A percentile compares a stretch with the other conserved stretches of the same genome.
Conservation (phyloP, 1,140 invertebrate genomes). For the Drosophila parabipectinata region DNA sequence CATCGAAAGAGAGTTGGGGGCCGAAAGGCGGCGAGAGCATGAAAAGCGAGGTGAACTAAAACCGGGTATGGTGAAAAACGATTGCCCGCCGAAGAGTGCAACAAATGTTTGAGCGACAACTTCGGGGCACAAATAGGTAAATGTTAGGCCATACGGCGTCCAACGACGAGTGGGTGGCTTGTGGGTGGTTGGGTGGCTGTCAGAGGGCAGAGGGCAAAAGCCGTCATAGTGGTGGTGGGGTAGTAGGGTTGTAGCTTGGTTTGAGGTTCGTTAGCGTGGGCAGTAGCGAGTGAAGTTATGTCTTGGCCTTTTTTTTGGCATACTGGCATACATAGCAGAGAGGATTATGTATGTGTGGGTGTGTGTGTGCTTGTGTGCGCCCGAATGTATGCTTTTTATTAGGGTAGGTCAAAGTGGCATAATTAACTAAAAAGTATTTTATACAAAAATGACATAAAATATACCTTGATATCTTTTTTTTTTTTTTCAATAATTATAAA, state of each 20-base stretch:
- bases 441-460: neutral
- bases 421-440: neutral
- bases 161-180: constrained; percentile 12
- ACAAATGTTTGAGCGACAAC: constrained; percentile 59
- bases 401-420: constrained; percentile 5
- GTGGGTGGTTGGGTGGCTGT: constrained; percentile 29
- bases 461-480: too few relatives aligned
- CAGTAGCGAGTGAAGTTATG: constrained; percentile 52
- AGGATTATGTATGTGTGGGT: constrained; percentile 26
- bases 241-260: too few relatives aligned
- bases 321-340: constrained; percentile 67
- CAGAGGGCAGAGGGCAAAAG: neutral
- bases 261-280: constrained; percentile 25
- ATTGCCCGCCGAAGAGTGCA: constrained; percentile 54
- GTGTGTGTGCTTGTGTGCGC: constrained; percentile 8
- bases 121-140: constrained; percentile 52
- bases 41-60: constrained; percentile 13
- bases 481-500: neutral
- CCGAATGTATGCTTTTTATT: constrained; percentile 16
- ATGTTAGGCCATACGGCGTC: constrained; percentile 43
- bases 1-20: neutral
- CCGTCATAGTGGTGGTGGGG: too few relatives aligned
- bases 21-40: neutral
- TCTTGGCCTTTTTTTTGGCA: constrained; percentile 60
- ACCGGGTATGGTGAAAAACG: constrained; percentile 52